phyloP scores from a whole-genome alignment of 53 echinoderm and acorn worm species.

The Echinometra lucunter region DNA sequence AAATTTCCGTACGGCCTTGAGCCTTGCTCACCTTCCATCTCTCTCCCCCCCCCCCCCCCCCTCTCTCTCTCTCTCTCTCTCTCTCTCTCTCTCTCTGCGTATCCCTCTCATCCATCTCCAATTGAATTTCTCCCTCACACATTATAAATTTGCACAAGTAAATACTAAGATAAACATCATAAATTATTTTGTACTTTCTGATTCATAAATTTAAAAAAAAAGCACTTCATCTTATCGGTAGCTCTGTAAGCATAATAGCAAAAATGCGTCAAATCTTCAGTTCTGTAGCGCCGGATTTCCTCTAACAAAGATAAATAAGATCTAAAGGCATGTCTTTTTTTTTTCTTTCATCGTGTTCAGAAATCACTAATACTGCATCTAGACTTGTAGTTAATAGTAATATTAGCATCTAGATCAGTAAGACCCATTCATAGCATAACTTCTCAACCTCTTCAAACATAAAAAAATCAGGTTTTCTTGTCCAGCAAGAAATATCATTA shows the following conservation, averaged over 20 bases:
- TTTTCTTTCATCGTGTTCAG: too few relatives aligned
- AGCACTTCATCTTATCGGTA: too few relatives aligned
- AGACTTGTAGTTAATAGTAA: not conserved
- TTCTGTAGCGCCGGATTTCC: too few relatives aligned
- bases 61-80: slow-evolving; percentile 2
- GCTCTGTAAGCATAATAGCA: too few relatives aligned
- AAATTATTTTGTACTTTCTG: not conserved
- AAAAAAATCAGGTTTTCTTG: not conserved
- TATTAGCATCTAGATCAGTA: not conserved
- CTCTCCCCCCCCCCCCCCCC: not conserved
- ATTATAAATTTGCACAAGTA: not conserved
- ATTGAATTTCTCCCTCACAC: too few relatives aligned
- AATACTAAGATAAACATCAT: not conserved
- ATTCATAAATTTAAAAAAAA: not conserved
- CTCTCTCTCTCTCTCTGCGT: not conserved
- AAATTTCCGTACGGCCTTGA: too few relatives aligned
- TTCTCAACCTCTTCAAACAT: not conserved
- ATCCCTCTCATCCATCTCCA: too few relatives aligned
- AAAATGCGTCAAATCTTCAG: too few relatives aligned
- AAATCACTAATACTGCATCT: too few relatives aligned
- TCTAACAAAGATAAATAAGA: too few relatives aligned
- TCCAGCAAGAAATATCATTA: not conserved
- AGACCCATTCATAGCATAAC: not conserved
- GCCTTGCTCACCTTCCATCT: not conserved
- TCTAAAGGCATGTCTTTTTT: not conserved